Evolutionary conservation across 1,140 invertebrate species (phyloP).

Genomic region (Grapholita molesta): DNA sequence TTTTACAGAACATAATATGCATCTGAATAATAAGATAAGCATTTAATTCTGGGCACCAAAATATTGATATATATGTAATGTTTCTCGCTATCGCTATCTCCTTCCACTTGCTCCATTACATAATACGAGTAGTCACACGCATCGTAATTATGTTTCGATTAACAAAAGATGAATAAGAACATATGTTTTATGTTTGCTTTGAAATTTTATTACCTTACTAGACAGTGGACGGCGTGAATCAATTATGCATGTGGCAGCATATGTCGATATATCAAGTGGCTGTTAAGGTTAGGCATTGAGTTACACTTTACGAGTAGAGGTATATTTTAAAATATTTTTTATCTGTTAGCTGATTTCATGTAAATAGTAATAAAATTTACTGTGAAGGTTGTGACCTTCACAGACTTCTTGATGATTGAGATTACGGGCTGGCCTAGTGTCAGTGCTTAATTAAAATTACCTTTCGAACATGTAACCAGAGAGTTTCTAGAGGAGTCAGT

Average conservation of each 20-base stretch:
- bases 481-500: too few relatives aligned
- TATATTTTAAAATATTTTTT: not conserved
- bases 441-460: too few relatives aligned
- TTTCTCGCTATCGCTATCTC: not conserved
- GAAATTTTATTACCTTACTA: slow-evolving; percentile 9
- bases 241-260: not conserved
- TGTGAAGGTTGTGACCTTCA: too few relatives aligned
- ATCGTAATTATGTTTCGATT: slow-evolving; percentile 5
- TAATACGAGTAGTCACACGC: not conserved
- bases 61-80: too few relatives aligned
- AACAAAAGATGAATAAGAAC: slow-evolving; percentile 10
- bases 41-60: too few relatives aligned
- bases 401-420: too few relatives aligned
- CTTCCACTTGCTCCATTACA: not conserved
- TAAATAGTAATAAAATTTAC: too few relatives aligned
- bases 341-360: not conserved
- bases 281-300: not conserved
- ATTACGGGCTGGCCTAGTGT: too few relatives aligned
- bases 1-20: too few relatives aligned
- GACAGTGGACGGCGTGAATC: slow-evolving; percentile 3
- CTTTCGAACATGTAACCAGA: too few relatives aligned
- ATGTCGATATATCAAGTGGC: not conserved
- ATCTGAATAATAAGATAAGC: too few relatives aligned
- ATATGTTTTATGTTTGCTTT: slow-evolving; percentile 1
- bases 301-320: not conserved